These are phyloP conservation scores for Aporophyla lueneburgensis DNA, from an alignment of 2,888 invertebrate species.

Conservation along the genomic window DNA sequence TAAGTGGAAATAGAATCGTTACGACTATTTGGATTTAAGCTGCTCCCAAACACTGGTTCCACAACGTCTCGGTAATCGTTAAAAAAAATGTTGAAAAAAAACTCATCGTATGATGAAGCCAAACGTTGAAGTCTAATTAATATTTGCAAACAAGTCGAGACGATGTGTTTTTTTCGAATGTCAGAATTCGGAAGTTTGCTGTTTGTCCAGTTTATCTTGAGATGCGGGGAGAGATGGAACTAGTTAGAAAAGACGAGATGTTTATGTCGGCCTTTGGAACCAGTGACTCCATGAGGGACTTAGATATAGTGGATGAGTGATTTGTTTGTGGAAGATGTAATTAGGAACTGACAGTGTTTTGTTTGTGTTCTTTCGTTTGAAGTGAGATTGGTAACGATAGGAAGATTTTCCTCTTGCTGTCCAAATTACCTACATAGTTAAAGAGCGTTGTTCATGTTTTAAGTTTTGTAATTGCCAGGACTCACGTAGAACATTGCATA, in stretches of 20 bases:
- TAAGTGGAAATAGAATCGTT: conserved; percentile 28
- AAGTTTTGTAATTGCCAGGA: background rate
- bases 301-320: background rate
- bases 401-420: background rate
- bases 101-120: conserved; percentile 60
- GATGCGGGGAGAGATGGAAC: conserved; percentile 9
- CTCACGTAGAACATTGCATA: background rate
- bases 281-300: background rate
- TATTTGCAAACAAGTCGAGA: conserved; percentile 71
- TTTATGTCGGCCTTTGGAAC: conserved; percentile 21
- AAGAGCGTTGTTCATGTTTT: background rate
- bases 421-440: background rate
- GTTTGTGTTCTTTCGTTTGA: conserved; percentile 31
- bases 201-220: conserved; percentile 30
- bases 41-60: conserved; percentile 55
- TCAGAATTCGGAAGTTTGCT: conserved; percentile 60
- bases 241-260: conserved; percentile 5
- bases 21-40: conserved; percentile 19
- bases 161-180: conserved; percentile 47
- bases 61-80: conserved; percentile 62
- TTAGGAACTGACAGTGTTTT: conserved; percentile 47
- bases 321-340: conserved; percentile 39
- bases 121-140: conserved; percentile 69
- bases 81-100: conserved; percentile 64
- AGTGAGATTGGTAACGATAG: background rate